Conservation (phyloP, 1,140 invertebrate species). For the Cyrtorhinus lividipennis region DNA sequence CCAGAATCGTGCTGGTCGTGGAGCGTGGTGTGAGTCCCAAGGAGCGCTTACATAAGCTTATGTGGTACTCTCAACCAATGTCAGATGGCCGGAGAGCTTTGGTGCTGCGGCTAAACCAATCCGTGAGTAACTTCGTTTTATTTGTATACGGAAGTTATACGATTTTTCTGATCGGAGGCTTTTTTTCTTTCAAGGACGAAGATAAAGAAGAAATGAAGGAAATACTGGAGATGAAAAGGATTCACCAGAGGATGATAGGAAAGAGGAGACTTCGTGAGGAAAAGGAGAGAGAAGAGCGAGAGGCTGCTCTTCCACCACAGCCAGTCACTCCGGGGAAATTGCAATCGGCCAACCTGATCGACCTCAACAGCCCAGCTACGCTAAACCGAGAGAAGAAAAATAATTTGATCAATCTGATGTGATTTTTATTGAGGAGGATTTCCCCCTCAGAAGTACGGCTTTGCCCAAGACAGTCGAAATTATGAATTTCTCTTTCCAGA, state of each 20-base stretch:
- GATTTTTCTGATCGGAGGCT: neutral
- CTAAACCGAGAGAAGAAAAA: conserved; percentile 6
- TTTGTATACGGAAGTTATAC: neutral
- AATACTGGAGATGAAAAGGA: conserved; percentile 76
- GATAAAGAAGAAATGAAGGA: conserved; percentile 89
- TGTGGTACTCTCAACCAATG: conserved; percentile 91
- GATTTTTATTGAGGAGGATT: no score
- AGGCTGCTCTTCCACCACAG: neutral
- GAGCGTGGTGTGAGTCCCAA: conserved; percentile 84
- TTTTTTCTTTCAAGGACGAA: conserved; percentile 46
- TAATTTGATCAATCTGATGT: neutral
- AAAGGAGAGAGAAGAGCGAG: neutral
- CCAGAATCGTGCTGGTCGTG: conserved; percentile 88
- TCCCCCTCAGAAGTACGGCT: no score
- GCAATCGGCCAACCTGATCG: conserved; percentile 9
- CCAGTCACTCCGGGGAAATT: neutral
- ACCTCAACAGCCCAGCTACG: conserved; percentile 1
- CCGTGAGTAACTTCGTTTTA: conserved; percentile 36
- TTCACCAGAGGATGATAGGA: conserved; percentile 57
- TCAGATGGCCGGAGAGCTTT: conserved; percentile 76
- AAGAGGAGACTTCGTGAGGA: conserved; percentile 34
- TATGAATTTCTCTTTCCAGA: no score
- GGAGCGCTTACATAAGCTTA: conserved; percentile 67
- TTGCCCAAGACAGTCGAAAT: no score
- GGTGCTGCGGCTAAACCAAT: conserved; percentile 68